Evolutionary conservation across 1,140 invertebrate genomes (phyloP).

Genomic region (Cepaea nemoralis): DNA sequence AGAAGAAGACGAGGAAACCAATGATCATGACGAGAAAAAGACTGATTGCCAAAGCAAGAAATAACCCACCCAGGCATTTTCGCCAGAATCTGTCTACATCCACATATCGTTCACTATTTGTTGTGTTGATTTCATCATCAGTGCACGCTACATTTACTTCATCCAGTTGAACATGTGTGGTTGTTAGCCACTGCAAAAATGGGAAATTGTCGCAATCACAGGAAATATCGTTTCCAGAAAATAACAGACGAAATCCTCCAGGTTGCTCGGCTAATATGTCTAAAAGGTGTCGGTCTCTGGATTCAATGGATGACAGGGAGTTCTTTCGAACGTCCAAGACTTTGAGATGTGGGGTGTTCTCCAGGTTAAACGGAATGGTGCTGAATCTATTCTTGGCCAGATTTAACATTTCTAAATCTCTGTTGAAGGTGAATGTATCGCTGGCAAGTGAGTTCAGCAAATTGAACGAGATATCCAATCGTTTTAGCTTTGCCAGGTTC

Average conservation of each 20-base stretch:
- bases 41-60: not conserved
- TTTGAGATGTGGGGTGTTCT: slow-evolving; percentile 4
- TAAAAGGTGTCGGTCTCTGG: not conserved
- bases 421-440: not conserved
- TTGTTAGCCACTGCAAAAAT: slow-evolving; percentile 12
- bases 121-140: not conserved
- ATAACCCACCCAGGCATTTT: not conserved
- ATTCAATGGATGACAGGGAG: not conserved
- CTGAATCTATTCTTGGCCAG: not conserved
- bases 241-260: not conserved
- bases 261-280: not conserved
- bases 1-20: not conserved
- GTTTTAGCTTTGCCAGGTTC: not conserved
- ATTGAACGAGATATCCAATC: slow-evolving; percentile 2
- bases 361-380: not conserved
- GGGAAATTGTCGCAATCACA: not conserved
- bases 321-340: not conserved
- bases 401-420: not conserved
- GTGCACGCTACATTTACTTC: not conserved
- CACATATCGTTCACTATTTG: not conserved
- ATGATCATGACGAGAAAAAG: not conserved
- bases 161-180: not conserved
- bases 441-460: not conserved
- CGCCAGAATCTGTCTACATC: not conserved
- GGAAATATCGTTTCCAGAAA: not conserved